Evolutionary conservation across 2,888 invertebrate species (phyloP).

Genomic region (Margaritifera margaritifera): DNA sequence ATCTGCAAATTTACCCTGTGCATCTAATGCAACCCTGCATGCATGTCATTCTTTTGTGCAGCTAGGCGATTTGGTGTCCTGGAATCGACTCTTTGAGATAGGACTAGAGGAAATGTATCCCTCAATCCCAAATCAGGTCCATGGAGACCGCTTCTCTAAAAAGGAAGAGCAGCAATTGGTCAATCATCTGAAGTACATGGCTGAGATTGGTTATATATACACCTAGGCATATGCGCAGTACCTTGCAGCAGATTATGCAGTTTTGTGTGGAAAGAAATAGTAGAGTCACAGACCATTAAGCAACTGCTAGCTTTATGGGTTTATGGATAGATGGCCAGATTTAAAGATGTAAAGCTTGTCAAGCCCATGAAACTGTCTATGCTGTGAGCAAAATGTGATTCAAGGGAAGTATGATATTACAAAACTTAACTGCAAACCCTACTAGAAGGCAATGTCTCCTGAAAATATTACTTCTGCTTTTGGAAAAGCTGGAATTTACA

Average conservation of each 20-base stretch:
- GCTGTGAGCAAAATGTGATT: no score
- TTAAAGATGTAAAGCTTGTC: no score
- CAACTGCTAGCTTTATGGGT: no score
- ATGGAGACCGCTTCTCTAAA: background rate
- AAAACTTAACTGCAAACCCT: conserved; percentile 8
- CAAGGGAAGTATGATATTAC: conserved; percentile 6
- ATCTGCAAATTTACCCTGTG: no score
- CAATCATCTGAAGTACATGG: conserved; percentile 5
- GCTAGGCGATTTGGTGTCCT: conserved; percentile 2
- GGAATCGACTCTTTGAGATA: conserved; percentile 2
- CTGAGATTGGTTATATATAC: conserved; percentile 11
- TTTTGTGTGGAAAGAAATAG: background rate
- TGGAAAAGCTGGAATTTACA: conserved; percentile 9
- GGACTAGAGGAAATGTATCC: conserved; percentile 4
- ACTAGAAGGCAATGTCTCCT: conserved; percentile 7
- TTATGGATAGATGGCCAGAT: no score
- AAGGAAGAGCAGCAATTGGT: conserved; percentile 2
- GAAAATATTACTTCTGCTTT: conserved; percentile 13
- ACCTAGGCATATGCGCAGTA: conserved; percentile 5
- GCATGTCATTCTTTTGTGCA: background rate
- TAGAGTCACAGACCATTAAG: no score
- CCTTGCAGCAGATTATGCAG: conserved; percentile 9
- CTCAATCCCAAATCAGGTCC: background rate
- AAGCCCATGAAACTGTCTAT: no score
- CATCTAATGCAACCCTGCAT: background rate